Percentiles rank a stretch among this genome's conserved stretches.
Conservation (phyloP, 2,888 invertebrate species). For the Nemotelus nigrinus region DNA sequence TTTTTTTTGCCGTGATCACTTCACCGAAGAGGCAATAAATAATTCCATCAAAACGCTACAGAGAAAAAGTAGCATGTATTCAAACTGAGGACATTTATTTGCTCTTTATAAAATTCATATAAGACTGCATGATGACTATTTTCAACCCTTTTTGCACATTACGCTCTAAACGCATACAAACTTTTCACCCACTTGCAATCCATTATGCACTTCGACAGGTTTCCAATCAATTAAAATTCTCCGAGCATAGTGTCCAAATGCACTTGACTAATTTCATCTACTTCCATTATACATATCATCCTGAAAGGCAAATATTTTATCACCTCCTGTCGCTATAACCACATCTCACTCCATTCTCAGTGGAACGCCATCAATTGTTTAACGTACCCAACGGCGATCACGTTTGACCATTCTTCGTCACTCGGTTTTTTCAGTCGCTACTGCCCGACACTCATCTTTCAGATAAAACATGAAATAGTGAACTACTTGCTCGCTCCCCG, state of each 20-base stretch:
- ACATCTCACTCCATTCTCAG: conserved; percentile 24
- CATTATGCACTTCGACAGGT: not conserved
- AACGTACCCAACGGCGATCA: conserved; percentile 49
- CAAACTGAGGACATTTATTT: too few species aligned
- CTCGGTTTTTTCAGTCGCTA: conserved; percentile 1
- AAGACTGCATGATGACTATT: too few species aligned
- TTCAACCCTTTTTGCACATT: too few species aligned
- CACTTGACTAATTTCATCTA: conserved; percentile 46
- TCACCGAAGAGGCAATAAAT: too few species aligned
- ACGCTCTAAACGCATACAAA: too few species aligned
- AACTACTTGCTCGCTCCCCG: conserved; percentile 16
- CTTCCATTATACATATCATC: conserved; percentile 45
- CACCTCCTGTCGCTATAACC: conserved; percentile 32
- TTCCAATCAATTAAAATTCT: conserved; percentile 50
- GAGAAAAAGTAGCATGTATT: too few species aligned
- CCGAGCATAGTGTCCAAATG: conserved; percentile 41
- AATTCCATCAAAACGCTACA: too few species aligned
- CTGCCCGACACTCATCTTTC: not conserved
- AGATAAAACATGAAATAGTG: not conserved
- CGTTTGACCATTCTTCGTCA: conserved; percentile 45
- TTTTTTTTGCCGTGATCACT: too few species aligned
- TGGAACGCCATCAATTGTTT: conserved; percentile 45
- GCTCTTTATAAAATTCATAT: too few species aligned
- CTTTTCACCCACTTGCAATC: too few species aligned
- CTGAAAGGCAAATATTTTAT: conserved; percentile 49